Percentiles rank a stretch among this genome's conserved stretches.
Conservation (phyloP, 2,797 vertebrate species). For the Yasuhikotakia modesta region DNA sequence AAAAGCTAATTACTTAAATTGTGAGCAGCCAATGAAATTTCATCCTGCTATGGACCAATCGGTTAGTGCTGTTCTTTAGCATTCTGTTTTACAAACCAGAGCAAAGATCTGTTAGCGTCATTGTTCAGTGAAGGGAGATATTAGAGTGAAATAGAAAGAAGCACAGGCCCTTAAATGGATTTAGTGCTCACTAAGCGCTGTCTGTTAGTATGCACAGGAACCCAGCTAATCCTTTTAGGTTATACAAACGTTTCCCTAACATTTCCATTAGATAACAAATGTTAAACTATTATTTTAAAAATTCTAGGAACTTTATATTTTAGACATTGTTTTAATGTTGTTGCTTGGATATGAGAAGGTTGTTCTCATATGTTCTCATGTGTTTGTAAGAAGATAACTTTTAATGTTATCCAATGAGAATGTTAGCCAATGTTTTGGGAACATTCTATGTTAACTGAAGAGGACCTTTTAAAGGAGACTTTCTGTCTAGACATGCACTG, state of each 20-base stretch:
- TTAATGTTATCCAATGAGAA: no score
- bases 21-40: conserved; percentile 16
- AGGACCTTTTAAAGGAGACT: not conserved
- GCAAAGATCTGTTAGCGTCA: conserved; percentile 25
- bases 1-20: conserved; percentile 12
- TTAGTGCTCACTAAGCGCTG: not conserved
- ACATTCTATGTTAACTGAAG: no score
- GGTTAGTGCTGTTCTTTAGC: conserved; percentile 27
- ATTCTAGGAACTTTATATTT: no score
- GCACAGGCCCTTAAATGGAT: conserved; percentile 14
- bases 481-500: not conserved
- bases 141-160: conserved; percentile 18
- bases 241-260: no score
- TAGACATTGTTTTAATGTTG: no score
- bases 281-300: no score
- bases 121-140: conserved; percentile 35
- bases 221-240: no score
- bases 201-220: conserved; percentile 13
- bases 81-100: not conserved
- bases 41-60: conserved; percentile 33
- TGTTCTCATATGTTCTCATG: not conserved
- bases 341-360: not conserved
- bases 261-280: no score
- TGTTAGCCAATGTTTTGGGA: no score
- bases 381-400: no score